Percentiles rank a stretch among this genome's conserved stretches.
Conservation (phyloP, 1,140 invertebrate genomes). For the Lerema accius region DNA sequence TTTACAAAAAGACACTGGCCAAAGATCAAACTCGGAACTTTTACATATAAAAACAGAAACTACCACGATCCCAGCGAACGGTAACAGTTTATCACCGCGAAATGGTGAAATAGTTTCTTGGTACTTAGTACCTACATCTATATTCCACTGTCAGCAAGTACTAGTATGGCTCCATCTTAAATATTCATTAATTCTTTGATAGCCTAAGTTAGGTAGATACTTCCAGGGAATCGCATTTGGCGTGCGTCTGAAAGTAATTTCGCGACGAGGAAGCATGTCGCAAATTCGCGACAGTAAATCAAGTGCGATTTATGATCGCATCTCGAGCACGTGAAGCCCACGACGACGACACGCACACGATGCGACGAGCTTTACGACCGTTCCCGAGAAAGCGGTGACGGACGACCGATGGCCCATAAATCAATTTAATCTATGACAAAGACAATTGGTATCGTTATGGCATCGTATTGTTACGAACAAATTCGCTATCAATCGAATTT, state of each 20-base stretch:
- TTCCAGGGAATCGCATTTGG: slow-evolving; percentile 1
- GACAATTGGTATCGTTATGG: slow-evolving; percentile 50
- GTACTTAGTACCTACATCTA: too few species aligned
- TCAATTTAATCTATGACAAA: slow-evolving; percentile 57
- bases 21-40: too few species aligned
- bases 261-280: slow-evolving; percentile 27
- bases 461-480: slow-evolving; percentile 11
- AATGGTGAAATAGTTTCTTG: too few species aligned
- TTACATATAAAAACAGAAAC: too few species aligned
- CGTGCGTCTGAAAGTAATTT: slow-evolving; percentile 15
- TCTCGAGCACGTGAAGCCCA: slow-evolving; percentile 33
- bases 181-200: slow-evolving; percentile 8
- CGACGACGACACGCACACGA: slow-evolving; percentile 39
- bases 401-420: slow-evolving; percentile 53
- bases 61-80: too few species aligned
- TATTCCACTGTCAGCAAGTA: too few species aligned
- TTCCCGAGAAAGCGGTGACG: slow-evolving; percentile 48
- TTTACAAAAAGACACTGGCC: too few species aligned
- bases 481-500: slow-evolving; percentile 27
- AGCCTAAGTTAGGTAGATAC: not conserved
- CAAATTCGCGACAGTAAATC: slow-evolving; percentile 41
- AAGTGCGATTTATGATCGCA: slow-evolving; percentile 39
- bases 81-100: too few species aligned
- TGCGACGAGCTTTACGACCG: slow-evolving; percentile 45
- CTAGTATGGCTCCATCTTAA: not conserved